These are phyloP conservation scores for Mycalesis mineus DNA, from an alignment of 2,888 invertebrate species.

Conservation along the genomic window DNA sequence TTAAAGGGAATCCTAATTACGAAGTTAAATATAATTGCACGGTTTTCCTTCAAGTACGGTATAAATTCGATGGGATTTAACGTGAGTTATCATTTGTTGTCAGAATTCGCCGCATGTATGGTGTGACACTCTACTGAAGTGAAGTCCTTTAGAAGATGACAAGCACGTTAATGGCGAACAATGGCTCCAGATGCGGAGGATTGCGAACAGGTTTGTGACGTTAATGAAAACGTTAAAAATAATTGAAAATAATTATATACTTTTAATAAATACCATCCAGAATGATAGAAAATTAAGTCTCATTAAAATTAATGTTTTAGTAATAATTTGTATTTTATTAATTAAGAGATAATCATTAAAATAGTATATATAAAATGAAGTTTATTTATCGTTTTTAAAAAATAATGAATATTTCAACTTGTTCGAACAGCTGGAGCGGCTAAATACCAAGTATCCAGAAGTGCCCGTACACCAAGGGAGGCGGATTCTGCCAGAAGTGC, in stretches of 20 bases:
- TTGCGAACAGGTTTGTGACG: conserved; percentile 44
- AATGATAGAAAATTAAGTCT: too few relatives aligned
- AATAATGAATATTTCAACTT: not conserved
- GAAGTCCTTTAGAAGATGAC: conserved; percentile 33
- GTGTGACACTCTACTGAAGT: conserved; percentile 22
- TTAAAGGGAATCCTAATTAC: conserved; percentile 36
- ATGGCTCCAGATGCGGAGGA: conserved; percentile 58
- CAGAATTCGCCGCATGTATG: conserved; percentile 30
- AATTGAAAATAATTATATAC: not conserved
- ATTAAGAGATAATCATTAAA: too few relatives aligned
- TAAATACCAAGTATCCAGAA: conserved; percentile 37
- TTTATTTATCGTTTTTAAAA: not conserved
- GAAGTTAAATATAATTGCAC: conserved; percentile 16
- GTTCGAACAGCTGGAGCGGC: conserved; percentile 33
- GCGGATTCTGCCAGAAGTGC: conserved; percentile 45
- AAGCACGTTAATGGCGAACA: conserved; percentile 28
- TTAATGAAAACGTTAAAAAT: not conserved
- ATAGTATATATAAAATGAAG: too few relatives aligned
- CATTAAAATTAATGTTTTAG: too few relatives aligned
- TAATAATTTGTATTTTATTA: too few relatives aligned
- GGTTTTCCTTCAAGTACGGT: conserved; percentile 32
- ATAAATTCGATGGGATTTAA: conserved; percentile 25
- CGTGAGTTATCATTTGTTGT: conserved; percentile 28
- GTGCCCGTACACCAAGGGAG: conserved; percentile 44
- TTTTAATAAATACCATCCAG: too few relatives aligned